Evolutionary conservation across 2,113 vertebrate species (phyloP).

Genomic region (Saguinus imperator): DNA sequence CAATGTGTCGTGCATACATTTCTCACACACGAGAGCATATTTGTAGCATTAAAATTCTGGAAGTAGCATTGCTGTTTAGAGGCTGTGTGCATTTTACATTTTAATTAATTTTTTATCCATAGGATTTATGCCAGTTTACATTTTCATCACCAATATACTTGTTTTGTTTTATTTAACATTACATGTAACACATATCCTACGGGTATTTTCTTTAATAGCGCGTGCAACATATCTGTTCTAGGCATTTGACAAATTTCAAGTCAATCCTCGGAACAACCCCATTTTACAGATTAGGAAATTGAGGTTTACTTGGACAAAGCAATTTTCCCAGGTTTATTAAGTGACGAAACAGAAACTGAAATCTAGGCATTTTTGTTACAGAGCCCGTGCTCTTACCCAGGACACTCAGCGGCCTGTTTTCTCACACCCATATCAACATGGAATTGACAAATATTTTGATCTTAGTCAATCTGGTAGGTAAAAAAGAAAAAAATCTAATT

Average conservation of each 20-base stretch:
- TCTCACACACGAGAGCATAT: fast-evolving
- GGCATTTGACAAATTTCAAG: background rate
- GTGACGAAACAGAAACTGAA: background rate
- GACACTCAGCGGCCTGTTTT: fast-evolving
- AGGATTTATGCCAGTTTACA: background rate
- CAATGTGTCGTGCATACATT: background rate
- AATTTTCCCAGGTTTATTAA: fast-evolving
- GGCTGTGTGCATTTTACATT: background rate
- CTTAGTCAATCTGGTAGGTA: background rate
- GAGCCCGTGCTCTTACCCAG: background rate
- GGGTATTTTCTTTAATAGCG: background rate
- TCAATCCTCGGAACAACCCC: too few relatives aligned
- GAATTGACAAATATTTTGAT: background rate
- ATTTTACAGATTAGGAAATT: background rate
- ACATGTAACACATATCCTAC: too few relatives aligned
- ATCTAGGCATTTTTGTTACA: background rate
- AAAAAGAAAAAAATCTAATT: background rate
- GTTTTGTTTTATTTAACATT: background rate
- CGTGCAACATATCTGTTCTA: too few relatives aligned
- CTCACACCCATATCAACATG: background rate
- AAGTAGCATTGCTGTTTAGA: background rate
- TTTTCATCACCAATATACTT: too few relatives aligned
- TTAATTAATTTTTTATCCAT: background rate
- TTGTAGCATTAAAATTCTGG: background rate
- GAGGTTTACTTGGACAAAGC: background rate